Evolutionary conservation across 2,113 vertebrate genomes (phyloP).

Genomic region (Pontoporia blainvillei): DNA sequence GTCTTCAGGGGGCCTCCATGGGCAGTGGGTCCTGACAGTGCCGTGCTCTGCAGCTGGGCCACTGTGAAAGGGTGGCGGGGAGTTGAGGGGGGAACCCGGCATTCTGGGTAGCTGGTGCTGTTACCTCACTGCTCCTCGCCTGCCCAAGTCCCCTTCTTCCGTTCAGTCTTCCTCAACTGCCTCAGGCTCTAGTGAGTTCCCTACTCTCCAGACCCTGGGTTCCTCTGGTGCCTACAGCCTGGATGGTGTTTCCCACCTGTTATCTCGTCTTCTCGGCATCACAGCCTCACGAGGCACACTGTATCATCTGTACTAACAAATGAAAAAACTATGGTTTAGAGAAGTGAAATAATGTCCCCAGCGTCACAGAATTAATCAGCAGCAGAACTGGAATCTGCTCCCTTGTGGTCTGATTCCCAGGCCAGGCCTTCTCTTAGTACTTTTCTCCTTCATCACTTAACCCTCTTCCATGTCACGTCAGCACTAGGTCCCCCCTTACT

Average conservation of each 20-base stretch:
- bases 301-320: not conserved
- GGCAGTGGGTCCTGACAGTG: not conserved
- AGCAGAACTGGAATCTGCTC: not conserved
- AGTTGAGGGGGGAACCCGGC: fast-evolving
- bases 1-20: not conserved
- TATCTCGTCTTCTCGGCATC: not conserved
- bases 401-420: not conserved
- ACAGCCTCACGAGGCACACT: not conserved
- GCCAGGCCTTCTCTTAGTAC: not conserved
- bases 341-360: not conserved
- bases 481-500: not conserved
- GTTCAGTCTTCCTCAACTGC: not conserved
- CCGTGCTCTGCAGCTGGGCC: not conserved
- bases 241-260: not conserved
- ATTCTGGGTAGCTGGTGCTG: not conserved
- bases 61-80: not conserved
- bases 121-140: not conserved
- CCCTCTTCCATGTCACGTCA: not conserved
- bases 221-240: not conserved
- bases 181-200: not conserved
- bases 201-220: not conserved
- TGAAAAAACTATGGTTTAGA: not conserved
- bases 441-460: not conserved
- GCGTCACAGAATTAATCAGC: not conserved
- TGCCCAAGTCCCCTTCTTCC: not conserved